Percentiles rank a stretch among this genome's conserved stretches.
Conservation (phyloP, 2,113 vertebrate species). For the Rostratula benghalensis region DNA sequence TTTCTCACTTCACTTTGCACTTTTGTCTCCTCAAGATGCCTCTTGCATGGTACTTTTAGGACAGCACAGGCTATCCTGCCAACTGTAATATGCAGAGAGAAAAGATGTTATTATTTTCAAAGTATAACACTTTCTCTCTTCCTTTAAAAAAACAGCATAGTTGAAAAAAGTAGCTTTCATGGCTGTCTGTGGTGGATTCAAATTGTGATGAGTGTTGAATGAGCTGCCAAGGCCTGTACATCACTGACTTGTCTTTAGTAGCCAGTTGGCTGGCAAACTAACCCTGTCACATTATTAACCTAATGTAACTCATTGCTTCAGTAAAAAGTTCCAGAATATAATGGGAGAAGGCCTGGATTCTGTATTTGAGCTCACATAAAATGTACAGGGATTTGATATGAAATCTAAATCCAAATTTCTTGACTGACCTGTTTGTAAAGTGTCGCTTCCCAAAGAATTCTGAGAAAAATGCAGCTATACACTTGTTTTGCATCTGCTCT, state of each 20-base stretch:
- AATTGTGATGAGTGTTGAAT: not conserved
- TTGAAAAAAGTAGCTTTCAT: not conserved
- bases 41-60: not conserved
- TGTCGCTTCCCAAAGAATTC: not conserved
- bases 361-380: not conserved
- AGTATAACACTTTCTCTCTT: not conserved
- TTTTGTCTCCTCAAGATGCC: not conserved
- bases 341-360: not conserved
- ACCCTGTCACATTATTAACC: not conserved
- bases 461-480: not conserved
- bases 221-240: not conserved
- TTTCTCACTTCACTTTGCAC: not conserved
- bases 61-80: not conserved
- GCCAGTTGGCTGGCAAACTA: not conserved
- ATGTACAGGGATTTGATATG: not conserved
- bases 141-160: not conserved
- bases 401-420: not conserved
- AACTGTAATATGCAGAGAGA: not conserved
- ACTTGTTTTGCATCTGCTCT: not conserved
- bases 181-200: not conserved
- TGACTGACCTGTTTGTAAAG: not conserved
- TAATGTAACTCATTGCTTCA: not conserved
- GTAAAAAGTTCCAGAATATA: not conserved
- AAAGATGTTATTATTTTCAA: not conserved
- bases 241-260: not conserved